Percentiles rank a stretch among this genome's conserved stretches.
Evolutionary conservation across 2,797 vertebrate species (phyloP).

Genomic region (Poeciliopsis turneri): DNA sequence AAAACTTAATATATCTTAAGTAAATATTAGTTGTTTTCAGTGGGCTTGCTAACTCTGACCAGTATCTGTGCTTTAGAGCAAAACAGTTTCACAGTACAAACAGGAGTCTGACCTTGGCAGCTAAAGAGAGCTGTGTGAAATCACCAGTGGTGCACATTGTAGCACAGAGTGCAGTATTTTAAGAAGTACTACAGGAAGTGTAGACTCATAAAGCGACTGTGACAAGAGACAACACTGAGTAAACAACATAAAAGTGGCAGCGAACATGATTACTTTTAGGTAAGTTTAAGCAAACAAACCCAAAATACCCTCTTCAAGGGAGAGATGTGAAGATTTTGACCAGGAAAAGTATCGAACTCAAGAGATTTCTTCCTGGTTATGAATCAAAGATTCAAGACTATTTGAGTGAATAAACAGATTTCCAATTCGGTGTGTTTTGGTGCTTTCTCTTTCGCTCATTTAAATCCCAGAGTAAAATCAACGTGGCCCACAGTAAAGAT

Average conservation of each 20-base stretch:
- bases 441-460: background rate
- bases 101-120: slow-evolving; percentile 4
- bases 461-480: background rate
- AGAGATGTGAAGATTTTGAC: background rate
- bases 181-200: background rate
- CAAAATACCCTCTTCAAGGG: background rate
- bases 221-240: background rate
- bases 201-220: background rate
- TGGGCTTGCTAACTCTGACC: background rate
- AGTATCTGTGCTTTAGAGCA: background rate
- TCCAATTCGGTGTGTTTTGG: background rate
- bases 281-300: background rate
- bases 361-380: background rate
- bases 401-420: background rate
- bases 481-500: background rate
- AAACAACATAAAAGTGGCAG: background rate
- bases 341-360: background rate
- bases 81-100: background rate
- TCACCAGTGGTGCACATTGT: slow-evolving; percentile 33
- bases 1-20: slow-evolving; percentile 6
- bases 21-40: slow-evolving; percentile 7
- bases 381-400: background rate
- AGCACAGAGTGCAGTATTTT: background rate
- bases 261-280: background rate
- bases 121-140: slow-evolving; percentile 4